These are phyloP conservation scores for Heteronetta atricapilla DNA, from an alignment of 2,113 vertebrate species.

Conservation along the genomic window DNA sequence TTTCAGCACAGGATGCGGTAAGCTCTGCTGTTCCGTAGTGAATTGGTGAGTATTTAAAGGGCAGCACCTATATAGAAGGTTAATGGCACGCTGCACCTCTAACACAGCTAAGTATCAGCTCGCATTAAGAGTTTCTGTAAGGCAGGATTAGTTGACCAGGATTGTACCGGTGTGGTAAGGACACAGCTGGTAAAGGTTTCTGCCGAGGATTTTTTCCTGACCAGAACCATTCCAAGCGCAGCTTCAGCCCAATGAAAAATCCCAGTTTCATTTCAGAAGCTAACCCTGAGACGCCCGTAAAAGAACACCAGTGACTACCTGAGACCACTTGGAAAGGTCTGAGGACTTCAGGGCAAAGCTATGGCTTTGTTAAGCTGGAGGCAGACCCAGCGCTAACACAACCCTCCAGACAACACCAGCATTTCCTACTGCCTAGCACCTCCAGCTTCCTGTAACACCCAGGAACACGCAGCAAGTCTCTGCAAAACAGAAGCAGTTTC, in stretches of 20 bases:
- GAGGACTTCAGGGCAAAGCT: background rate
- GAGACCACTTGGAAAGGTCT: background rate
- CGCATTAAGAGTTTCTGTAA: background rate
- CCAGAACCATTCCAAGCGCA: background rate
- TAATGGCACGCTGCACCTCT: background rate
- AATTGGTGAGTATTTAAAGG: background rate
- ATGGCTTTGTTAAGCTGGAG: slow-evolving; percentile 1
- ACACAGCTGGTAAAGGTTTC: background rate
- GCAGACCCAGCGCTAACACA: background rate
- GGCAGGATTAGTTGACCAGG: background rate
- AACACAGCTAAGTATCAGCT: background rate
- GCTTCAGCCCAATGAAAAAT: background rate
- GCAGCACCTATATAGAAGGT: background rate
- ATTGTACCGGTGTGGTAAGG: background rate
- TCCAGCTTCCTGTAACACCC: background rate
- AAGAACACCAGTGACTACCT: background rate
- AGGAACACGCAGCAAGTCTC: background rate
- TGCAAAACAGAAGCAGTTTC: background rate
- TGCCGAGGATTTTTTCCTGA: background rate
- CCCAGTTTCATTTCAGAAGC: background rate
- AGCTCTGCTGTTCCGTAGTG: background rate
- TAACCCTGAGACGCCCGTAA: background rate
- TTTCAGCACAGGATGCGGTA: background rate
- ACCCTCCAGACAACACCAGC: background rate
- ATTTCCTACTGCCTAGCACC: background rate